These are phyloP conservation scores for Noctua janthina DNA, from an alignment of 2,888 invertebrate species.

Conservation along the genomic window DNA sequence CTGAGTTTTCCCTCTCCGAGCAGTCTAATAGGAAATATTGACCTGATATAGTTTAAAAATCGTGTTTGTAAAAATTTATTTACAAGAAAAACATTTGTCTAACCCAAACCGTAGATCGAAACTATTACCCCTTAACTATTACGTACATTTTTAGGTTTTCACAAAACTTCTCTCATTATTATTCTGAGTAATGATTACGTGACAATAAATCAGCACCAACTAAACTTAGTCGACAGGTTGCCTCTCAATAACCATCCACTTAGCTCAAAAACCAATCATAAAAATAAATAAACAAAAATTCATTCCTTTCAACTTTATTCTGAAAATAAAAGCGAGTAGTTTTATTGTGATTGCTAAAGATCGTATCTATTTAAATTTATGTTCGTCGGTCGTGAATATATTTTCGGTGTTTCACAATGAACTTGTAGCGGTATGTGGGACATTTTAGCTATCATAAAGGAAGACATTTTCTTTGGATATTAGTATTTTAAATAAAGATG, in stretches of 20 bases:
- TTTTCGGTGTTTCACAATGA: slow-evolving; percentile 44
- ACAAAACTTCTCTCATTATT: background rate
- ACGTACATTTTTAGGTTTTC: no score
- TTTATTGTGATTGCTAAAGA: slow-evolving; percentile 54
- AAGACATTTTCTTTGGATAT: background rate
- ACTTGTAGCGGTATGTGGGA: slow-evolving; percentile 31
- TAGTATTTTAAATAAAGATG: background rate
- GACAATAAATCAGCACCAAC: slow-evolving; percentile 63
- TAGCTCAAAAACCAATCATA: slow-evolving; percentile 36
- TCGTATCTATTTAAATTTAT: slow-evolving; percentile 61
- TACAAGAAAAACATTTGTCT: no score
- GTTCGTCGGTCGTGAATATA: slow-evolving; percentile 47
- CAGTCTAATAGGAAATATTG: background rate
- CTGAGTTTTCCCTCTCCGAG: background rate
- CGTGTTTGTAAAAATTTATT: no score
- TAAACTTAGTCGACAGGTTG: slow-evolving; percentile 55
- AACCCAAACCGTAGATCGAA: no score
- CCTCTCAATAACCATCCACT: slow-evolving; percentile 54
- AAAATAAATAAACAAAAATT: slow-evolving; percentile 24
- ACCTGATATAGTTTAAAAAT: no score
- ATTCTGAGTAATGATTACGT: slow-evolving; percentile 51
- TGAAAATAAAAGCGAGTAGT: slow-evolving; percentile 39
- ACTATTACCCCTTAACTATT: no score
- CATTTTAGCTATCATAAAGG: slow-evolving; percentile 7
- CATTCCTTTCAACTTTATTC: slow-evolving; percentile 33